Evolutionary conservation across 2,888 invertebrate species (phyloP), one percentile per base, ranked within the genome.

Genomic region (Macroteleia sp.): DNA sequence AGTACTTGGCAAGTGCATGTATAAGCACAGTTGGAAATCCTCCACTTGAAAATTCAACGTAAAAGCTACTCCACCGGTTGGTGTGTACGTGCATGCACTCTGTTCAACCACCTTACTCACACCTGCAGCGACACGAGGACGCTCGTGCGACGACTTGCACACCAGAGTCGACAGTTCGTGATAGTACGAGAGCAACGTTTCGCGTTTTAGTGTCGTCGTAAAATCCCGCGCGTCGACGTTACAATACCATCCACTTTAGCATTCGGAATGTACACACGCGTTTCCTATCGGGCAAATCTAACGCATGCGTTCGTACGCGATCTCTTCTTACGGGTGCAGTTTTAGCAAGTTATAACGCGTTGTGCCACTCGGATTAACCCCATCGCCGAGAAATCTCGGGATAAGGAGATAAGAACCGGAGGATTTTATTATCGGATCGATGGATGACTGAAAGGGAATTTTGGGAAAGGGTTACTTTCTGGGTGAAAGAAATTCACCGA

Each of bases 231-330:
- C 61, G 69, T 66, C 71, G 77, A 46, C 75, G 70, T 25, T 75
- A 81, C 82, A 85, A 84, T 81, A 71, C 81, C 80, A 81, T 80
- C 83, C 83, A 82, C 82, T 85, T 82, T 81, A 70, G 76, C 76
- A 81, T 81, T 81, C 76, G 54, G 61, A 67, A 69, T 59, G 77
- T 28, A 46, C 25, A 36, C 39, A 42, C 28, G 28, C 34, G 32
- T 39, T 56, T 22, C 17, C 36, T 12, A 25, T 36, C 20, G 42
- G 12, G 25, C 6, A 16, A 10, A 28, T 28, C 39, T 5, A 20
- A 28, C n/a, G 39, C 54, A 2, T 30, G 34, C 52, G 30, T 17
- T n/a, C n/a, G n/a, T n/a, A n/a, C n/a, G n/a, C n/a, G n/a, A 22
- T 12, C 20, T 34, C 34, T 52, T 28, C 16, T 17, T 2, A 4